phyloP scores from a whole-genome alignment of 2,888 invertebrate species.

The Trachelus iudaicus region DNA sequence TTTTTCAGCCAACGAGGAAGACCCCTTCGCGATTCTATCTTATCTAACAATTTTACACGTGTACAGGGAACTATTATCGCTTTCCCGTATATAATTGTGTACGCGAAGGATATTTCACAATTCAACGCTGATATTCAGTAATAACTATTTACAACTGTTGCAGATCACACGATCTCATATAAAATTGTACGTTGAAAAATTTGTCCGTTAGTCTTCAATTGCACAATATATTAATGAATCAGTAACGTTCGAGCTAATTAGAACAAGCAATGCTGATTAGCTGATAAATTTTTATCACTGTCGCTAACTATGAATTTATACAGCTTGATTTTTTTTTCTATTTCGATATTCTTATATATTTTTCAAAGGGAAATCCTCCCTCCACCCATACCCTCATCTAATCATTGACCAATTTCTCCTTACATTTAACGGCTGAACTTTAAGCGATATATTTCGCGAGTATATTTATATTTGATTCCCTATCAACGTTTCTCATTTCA shows the following conservation, averaged over 20 bases:
- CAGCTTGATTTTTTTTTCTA: background rate
- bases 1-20: slow-evolving; percentile 10
- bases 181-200: background rate
- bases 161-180: background rate
- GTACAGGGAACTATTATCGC: background rate
- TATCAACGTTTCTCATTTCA: background rate
- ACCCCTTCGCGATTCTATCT: background rate
- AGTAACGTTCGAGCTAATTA: background rate
- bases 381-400: background rate
- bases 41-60: background rate
- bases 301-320: background rate
- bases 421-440: too few species aligned
- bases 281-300: background rate
- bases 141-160: background rate
- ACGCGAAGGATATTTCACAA: background rate
- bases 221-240: background rate
- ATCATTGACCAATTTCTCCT: too few species aligned
- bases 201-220: background rate
- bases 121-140: background rate
- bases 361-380: background rate
- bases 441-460: background rate
- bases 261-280: background rate
- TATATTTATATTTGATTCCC: background rate
- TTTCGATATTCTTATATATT: background rate
- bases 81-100: background rate